Evolutionary conservation across 1,140 invertebrate genomes (phyloP).

Genomic region (Drosophila tristis): DNA sequence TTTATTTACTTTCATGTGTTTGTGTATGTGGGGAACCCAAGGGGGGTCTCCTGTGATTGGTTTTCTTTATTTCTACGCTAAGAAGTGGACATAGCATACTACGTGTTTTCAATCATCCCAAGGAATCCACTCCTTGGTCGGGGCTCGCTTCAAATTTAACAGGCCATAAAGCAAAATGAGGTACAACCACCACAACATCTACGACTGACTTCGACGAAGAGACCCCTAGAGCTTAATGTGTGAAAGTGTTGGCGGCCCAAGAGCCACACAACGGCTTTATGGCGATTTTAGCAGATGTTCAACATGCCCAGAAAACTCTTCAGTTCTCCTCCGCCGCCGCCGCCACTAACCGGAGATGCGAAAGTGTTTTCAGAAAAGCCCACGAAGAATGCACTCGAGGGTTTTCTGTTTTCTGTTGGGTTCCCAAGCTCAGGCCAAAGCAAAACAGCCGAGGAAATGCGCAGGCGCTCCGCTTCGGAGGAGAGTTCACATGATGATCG

Average conservation of each 20-base stretch:
- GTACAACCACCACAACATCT: slow-evolving; percentile 16
- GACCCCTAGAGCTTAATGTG: slow-evolving; percentile 45
- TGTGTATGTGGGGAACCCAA: too few relatives aligned
- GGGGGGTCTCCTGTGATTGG: too few relatives aligned
- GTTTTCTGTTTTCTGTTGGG: slow-evolving; percentile 33
- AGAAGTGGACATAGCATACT: too few relatives aligned
- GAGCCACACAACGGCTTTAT: slow-evolving; percentile 41
- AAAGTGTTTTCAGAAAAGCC: slow-evolving; percentile 39
- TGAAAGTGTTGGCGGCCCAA: slow-evolving; percentile 56
- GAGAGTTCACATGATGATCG: slow-evolving; percentile 57
- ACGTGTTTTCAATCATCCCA: slow-evolving; percentile 25
- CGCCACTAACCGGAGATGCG: slow-evolving; percentile 11
- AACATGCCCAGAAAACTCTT: slow-evolving; percentile 21
- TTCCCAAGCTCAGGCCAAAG: slow-evolving; percentile 2
- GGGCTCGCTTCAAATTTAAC: slow-evolving; percentile 46
- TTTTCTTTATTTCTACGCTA: not conserved
- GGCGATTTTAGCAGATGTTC: slow-evolving; percentile 58
- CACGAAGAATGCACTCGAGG: slow-evolving; percentile 55
- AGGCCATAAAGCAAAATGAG: slow-evolving; percentile 60
- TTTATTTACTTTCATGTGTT: too few relatives aligned
- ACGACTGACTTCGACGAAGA: slow-evolving; percentile 7
- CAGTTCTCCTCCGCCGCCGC: not conserved
- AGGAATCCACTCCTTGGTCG: slow-evolving; percentile 7
- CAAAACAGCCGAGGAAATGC: slow-evolving; percentile 45
- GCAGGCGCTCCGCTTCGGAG: slow-evolving; percentile 33